Conservation (phyloP, 2,888 invertebrate genomes). For the Drosophila quinaria region DNA sequence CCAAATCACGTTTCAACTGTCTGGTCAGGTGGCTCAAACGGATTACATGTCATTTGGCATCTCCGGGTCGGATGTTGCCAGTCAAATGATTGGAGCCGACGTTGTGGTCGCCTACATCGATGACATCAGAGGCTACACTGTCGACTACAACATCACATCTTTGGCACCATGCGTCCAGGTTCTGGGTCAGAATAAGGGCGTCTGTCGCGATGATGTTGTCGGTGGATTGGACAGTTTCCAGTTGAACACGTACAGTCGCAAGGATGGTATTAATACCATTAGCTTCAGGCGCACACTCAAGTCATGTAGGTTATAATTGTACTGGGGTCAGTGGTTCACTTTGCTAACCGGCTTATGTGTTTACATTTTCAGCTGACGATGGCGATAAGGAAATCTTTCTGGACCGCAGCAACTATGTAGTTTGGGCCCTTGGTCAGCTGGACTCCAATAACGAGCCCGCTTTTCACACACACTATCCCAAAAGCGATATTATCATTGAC, state of each 20-base stretch:
- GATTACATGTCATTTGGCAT: constrained; percentile 96
- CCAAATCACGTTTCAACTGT: constrained; percentile 93
- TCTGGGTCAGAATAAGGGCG: constrained; percentile 93
- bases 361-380: constrained; percentile 88
- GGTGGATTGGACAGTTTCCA: constrained; percentile 94
- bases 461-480: constrained; percentile 93
- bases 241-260: constrained; percentile 90
- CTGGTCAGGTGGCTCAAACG: constrained; percentile 89
- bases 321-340: too few species aligned
- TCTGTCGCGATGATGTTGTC: constrained; percentile 93
- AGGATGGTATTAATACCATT: constrained; percentile 91
- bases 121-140: constrained; percentile 90
- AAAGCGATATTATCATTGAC: constrained; percentile 89
- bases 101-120: constrained; percentile 92
- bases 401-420: constrained; percentile 88
- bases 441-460: constrained; percentile 92
- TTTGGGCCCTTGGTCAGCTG: constrained; percentile 94
- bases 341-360: not conserved
- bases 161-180: constrained; percentile 94
- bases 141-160: constrained; percentile 95
- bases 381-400: constrained; percentile 91
- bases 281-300: constrained; percentile 92
- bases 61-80: constrained; percentile 90
- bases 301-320: constrained; percentile 87
- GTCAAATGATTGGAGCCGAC: constrained; percentile 95